Evolutionary conservation across 2,888 invertebrate genomes (phyloP), one percentile per base, ranked within the genome.

Genomic region (Conops quadrifasciatus): DNA sequence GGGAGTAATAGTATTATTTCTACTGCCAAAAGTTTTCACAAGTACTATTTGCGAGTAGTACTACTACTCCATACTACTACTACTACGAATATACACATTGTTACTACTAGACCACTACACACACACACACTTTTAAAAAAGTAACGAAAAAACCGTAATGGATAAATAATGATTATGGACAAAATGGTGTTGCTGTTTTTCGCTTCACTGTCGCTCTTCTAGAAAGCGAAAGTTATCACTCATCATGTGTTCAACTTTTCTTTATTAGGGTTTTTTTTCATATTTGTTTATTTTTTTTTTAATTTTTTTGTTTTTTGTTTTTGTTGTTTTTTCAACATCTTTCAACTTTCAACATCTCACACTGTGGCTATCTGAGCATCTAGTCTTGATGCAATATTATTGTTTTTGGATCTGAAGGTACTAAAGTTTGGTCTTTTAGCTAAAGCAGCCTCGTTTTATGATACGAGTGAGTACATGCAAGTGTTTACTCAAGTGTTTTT

Each of bases 161-260:
- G 9, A 49, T 49, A 49, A 49, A 49, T 49, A n/a, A n/a, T n/a
- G n/a, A 49, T 49, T 15, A 49, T 49, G 15, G n/a, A 15, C n/a
- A 49, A 49, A 49, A 49, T 2, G 49, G 49, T 49, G 3, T n/a
- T n/a, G n/a, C n/a, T 49, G 49, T 16, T 49, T 28, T 58, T 45
- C 36, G 19, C 30, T 56, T 66, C 24, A 19, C 2, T 36, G 36
- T 30, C 19, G 13, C 36, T 51, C 51, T 36, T 36, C 36, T 53
- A 66, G 53, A 66, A 66, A 66, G 66, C 66, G 66, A 66, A 66
- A 66, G 66, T 66, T 53, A 56, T 56, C 51, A 53, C 30, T 66
- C 36, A 13, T 36, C 3, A 62, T n/a, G n/a, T n/a, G n/a, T n/a
- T n/a, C n/a, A 60, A 21, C 30, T 21, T 36, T 21, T 30, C 43